phyloP scores from a whole-genome alignment of 2,888 invertebrate species.

The Agriopis marginaria region DNA sequence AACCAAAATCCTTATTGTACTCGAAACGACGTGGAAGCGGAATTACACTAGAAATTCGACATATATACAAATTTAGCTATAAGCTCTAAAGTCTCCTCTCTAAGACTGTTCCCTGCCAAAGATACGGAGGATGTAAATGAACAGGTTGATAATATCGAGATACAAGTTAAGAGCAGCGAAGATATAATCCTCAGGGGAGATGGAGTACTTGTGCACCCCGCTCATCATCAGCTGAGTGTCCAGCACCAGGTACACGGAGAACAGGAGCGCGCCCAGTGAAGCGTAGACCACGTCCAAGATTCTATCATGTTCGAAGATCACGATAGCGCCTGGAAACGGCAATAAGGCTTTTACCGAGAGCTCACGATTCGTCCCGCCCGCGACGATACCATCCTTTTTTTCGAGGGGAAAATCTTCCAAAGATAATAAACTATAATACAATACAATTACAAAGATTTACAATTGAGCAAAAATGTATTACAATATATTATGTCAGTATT shows the following conservation, averaged over 20 bases:
- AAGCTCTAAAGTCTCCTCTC: too few species aligned
- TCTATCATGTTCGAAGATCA: constrained; percentile 87
- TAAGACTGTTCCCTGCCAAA: too few species aligned
- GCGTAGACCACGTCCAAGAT: constrained; percentile 92
- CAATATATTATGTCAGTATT: too few species aligned
- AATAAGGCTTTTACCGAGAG: neutral
- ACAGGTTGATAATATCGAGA: constrained; percentile 95
- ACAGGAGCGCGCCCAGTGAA: constrained; percentile 94
- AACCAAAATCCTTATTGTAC: too few species aligned
- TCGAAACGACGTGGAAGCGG: too few species aligned
- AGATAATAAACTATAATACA: too few species aligned
- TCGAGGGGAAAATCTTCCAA: too few species aligned
- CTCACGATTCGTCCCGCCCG: neutral
- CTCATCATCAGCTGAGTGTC: constrained; percentile 97
- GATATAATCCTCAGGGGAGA: constrained; percentile 97
- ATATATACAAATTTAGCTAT: too few species aligned
- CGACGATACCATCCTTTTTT: neutral
- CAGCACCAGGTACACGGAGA: constrained; percentile 95
- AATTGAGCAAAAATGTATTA: too few species aligned
- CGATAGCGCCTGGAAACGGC: constrained; percentile 84
- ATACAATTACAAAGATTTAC: too few species aligned
- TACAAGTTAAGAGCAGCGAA: constrained; percentile 97
- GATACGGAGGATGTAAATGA: constrained; percentile 90
- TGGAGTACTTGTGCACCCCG: constrained; percentile 94
- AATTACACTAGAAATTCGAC: too few species aligned